Evolutionary conservation across 2,113 vertebrate species (phyloP), one percentile per base, ranked within the genome.

Genomic region (Grus americana): DNA sequence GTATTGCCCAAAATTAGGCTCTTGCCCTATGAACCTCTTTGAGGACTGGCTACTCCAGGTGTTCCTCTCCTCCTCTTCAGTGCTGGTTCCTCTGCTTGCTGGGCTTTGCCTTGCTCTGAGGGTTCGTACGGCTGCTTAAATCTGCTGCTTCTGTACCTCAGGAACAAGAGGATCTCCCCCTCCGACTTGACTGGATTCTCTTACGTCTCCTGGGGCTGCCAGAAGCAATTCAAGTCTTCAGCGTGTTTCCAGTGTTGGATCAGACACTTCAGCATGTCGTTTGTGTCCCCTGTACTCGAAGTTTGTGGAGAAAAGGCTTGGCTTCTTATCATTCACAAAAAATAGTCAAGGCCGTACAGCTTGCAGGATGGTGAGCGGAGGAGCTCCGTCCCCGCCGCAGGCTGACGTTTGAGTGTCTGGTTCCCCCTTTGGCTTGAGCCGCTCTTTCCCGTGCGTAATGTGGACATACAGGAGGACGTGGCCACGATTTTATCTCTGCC

Each of bases 371-470:
- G 26, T 2, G 8, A 8, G 21, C 10, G 26, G 59, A 84, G 79
- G 30, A 66, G n/a, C 40, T 71, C n/a, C 11, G 7, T 67, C 36
- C 44, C 30, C 40, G 18, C 54, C 1, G 0, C 63, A 15, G 38
- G 20, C 32, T 63, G 50, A 14, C 5, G 8, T 68, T 67, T 40
- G 34, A 19, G 10, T 16, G 10, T 29, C 44, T 71, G 55, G 24
- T 79, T 65, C 32, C 24, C 52, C 34, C 46, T 59, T 75, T 50
- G 44, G 10, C 70, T 68, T 59, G 47, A 75, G 42, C 55, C 4
- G 46, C 32, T 70, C 63, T 46, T 76, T 26, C 32, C 44, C 0
- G 0, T 15, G 26, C 0, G 3, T 24, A 7, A 7, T 5, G 5
- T 42, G 12, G 44, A 49, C 34, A 9, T 10, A 15, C 36, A 30